phyloP scores from a whole-genome alignment of 2,888 invertebrate species.

The Nymphalis urticae region DNA sequence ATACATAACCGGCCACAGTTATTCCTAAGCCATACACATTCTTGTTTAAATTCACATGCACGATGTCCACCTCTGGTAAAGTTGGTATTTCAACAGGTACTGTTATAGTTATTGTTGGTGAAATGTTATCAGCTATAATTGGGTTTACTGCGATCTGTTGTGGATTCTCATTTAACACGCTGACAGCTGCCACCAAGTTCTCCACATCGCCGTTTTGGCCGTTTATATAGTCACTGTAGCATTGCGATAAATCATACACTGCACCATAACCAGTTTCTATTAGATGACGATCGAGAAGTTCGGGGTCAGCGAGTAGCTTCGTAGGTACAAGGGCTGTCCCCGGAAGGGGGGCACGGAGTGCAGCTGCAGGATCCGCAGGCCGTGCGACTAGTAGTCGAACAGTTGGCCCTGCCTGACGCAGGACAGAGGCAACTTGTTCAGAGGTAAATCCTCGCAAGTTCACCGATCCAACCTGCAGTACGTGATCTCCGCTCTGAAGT shows the following conservation, averaged over 20 bases:
- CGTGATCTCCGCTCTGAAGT: constrained; percentile 98
- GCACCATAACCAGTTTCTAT: constrained; percentile 88
- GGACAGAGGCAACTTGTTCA: constrained; percentile 89
- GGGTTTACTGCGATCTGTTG: constrained; percentile 69
- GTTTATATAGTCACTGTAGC: constrained; percentile 66
- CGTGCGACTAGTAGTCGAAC: constrained; percentile 97
- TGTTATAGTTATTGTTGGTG: constrained; percentile 76
- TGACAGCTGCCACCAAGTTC: constrained; percentile 70
- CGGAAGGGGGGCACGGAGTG: constrained; percentile 87
- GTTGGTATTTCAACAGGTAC: constrained; percentile 82
- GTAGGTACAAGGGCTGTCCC: constrained; percentile 96
- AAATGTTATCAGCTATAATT: constrained; percentile 59
- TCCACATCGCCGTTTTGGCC: constrained; percentile 62
- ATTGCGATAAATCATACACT: constrained; percentile 74
- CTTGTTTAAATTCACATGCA: constrained; percentile 94
- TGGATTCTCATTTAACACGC: constrained; percentile 72
- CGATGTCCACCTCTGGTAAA: constrained; percentile 93
- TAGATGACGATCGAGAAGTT: constrained; percentile 92
- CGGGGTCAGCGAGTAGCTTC: constrained; percentile 93
- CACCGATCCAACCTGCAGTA: constrained; percentile 96
- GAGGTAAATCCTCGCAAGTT: constrained; percentile 98
- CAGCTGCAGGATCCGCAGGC: constrained; percentile 92
- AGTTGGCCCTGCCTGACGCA: constrained; percentile 89
- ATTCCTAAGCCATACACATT: constrained; percentile 96
- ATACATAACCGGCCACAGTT: constrained; percentile 98